Evolutionary conservation across 2,888 invertebrate species (phyloP).

Genomic region (Toxonevra muliebris): DNA sequence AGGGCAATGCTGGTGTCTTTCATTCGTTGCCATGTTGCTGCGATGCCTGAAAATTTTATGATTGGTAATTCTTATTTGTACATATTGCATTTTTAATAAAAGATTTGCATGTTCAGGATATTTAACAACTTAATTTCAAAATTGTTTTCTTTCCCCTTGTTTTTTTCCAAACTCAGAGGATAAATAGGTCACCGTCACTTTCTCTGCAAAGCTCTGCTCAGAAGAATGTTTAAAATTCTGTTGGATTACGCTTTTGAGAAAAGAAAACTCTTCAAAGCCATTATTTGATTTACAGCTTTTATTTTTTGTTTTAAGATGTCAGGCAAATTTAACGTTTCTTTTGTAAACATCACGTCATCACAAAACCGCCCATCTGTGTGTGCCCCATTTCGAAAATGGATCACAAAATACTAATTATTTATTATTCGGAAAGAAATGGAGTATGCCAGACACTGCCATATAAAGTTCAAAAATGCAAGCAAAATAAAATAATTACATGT

Average conservation of each 20-base stretch:
- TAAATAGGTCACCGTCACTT: neutral
- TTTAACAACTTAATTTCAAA: too few relatives aligned
- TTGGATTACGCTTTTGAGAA: neutral
- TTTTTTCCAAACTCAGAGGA: neutral
- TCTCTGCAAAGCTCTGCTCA: neutral
- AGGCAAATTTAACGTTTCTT: conserved; percentile 42
- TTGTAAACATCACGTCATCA: conserved; percentile 53
- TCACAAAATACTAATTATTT: conserved; percentile 54
- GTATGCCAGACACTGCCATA: conserved; percentile 53
- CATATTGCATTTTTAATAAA: too few relatives aligned
- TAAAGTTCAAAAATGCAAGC: conserved; percentile 38
- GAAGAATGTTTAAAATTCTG: neutral
- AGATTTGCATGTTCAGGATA: too few relatives aligned
- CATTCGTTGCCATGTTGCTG: too few relatives aligned
- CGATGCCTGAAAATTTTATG: too few relatives aligned
- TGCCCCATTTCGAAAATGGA: neutral
- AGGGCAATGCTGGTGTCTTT: too few relatives aligned
- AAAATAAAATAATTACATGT: conserved; percentile 58
- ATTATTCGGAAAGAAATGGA: conserved; percentile 62
- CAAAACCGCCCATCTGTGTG: conserved; percentile 47
- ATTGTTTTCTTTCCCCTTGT: neutral
- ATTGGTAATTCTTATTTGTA: too few relatives aligned
- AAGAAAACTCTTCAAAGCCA: conserved; percentile 37
- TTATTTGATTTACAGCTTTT: conserved; percentile 56
- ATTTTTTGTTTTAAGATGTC: conserved; percentile 4